These are phyloP conservation scores for Synergus umbraculus DNA, from an alignment of 2,888 invertebrate genomes.

Conservation along the genomic window DNA sequence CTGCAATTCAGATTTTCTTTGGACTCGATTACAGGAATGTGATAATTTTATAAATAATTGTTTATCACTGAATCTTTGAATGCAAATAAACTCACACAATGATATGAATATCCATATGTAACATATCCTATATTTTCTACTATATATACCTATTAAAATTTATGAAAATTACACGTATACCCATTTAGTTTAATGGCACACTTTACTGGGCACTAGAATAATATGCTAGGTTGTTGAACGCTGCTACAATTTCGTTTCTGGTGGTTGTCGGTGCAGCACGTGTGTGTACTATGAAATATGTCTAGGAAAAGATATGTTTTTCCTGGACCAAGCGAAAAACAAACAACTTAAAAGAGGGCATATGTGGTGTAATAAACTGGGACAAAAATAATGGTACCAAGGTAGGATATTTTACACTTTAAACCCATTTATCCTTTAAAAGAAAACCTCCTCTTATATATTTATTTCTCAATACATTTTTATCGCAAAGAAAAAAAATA, in stretches of 20 bases:
- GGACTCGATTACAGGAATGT: background rate
- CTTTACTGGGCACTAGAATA: slow-evolving; percentile 32
- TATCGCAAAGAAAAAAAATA: background rate
- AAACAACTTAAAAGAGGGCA: slow-evolving; percentile 17
- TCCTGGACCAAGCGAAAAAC: slow-evolving; percentile 29
- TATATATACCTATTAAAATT: slow-evolving; percentile 27
- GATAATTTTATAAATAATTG: background rate
- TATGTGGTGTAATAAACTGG: slow-evolving; percentile 19
- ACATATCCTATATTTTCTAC: background rate
- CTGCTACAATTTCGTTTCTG: slow-evolving; percentile 32
- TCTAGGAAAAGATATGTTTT: slow-evolving; percentile 18
- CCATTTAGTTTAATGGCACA: slow-evolving; percentile 35
- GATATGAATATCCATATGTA: background rate
- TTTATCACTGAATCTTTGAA: background rate
- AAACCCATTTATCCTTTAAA: background rate
- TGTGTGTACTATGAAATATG: slow-evolving; percentile 15
- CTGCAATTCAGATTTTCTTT: background rate
- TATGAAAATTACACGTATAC: slow-evolving; percentile 36
- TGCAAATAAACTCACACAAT: background rate
- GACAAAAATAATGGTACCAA: slow-evolving; percentile 11
- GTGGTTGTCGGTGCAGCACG: background rate
- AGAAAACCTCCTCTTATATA: background rate
- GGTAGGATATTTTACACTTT: background rate
- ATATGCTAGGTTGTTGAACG: slow-evolving; percentile 37
- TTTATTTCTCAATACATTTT: no score